Percentiles rank a stretch among this genome's conserved stretches.
phyloP scores from a whole-genome alignment of 2,888 invertebrate species.

The Agrochola lychnidis region DNA sequence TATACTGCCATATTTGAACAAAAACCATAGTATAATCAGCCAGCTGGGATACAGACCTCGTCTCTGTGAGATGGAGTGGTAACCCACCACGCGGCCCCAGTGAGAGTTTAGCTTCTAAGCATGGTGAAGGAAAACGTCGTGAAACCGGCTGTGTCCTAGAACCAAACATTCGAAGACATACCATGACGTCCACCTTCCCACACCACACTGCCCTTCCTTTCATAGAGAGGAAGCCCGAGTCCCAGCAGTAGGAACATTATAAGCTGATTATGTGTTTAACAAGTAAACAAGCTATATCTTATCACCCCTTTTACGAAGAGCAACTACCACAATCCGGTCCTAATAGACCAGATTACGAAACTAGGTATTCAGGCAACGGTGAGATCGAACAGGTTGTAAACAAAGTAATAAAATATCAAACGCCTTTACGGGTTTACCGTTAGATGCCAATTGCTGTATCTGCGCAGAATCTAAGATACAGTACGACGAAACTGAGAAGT shows the following conservation, averaged over 20 bases:
- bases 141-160: not conserved
- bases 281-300: conserved; percentile 9
- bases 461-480: conserved; percentile 17
- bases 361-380: conserved; percentile 62
- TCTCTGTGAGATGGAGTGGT: not conserved
- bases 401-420: conserved; percentile 70
- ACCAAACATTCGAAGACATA: not conserved
- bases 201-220: not conserved
- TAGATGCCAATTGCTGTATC: conserved; percentile 57
- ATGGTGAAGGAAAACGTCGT: not conserved
- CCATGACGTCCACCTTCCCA: not conserved
- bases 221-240: not conserved
- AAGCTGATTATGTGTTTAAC: not conserved
- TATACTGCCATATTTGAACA: not conserved
- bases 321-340: conserved; percentile 25
- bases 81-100: not conserved
- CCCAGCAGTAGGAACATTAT: not conserved
- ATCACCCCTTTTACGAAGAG: conserved; percentile 14
- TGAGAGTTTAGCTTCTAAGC: not conserved
- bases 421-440: conserved; percentile 72
- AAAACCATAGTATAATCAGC: not conserved
- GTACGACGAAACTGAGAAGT: not conserved
- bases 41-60: too few relatives aligned
- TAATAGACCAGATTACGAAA: conserved; percentile 47
- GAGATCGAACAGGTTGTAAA: conserved; percentile 62